phyloP scores from a whole-genome alignment of 2,888 invertebrate species.

The Apocheima hispidaria region DNA sequence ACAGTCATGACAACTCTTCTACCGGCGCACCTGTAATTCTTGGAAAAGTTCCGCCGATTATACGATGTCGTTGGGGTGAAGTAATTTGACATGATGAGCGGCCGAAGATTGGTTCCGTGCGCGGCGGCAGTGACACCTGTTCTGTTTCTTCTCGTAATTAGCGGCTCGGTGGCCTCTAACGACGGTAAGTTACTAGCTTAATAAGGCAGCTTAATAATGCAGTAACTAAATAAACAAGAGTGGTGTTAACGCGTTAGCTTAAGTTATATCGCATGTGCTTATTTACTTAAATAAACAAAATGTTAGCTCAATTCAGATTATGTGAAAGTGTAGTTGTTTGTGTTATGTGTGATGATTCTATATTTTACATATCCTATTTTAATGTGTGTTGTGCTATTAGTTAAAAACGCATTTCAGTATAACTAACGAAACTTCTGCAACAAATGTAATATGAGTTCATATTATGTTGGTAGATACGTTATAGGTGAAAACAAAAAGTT shows the following conservation, averaged over 20 bases:
- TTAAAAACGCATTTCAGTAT: neutral
- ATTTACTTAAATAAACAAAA: slow-evolving; percentile 19
- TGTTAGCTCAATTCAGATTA: slow-evolving; percentile 5
- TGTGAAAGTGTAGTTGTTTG: slow-evolving; percentile 3
- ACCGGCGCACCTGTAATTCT: slow-evolving; percentile 66
- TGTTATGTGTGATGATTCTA: slow-evolving; percentile 1
- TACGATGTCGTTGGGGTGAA: slow-evolving; percentile 73
- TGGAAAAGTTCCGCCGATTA: slow-evolving; percentile 67
- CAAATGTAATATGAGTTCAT: slow-evolving; percentile 14
- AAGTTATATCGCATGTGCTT: slow-evolving; percentile 19
- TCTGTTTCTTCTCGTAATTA: slow-evolving; percentile 66
- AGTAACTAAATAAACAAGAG: slow-evolving; percentile 26
- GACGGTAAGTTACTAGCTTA: slow-evolving; percentile 71
- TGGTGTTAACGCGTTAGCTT: slow-evolving; percentile 17
- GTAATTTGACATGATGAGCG: slow-evolving; percentile 71
- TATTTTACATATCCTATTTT: neutral
- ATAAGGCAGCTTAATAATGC: slow-evolving; percentile 28
- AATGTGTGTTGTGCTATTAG: neutral
- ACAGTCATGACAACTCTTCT: slow-evolving; percentile 68
- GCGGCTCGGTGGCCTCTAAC: slow-evolving; percentile 66
- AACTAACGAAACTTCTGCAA: slow-evolving; percentile 5
- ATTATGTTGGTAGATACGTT: slow-evolving; percentile 7
- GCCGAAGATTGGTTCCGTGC: slow-evolving; percentile 65
- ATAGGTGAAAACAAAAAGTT: slow-evolving; percentile 22
- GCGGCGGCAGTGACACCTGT: slow-evolving; percentile 60